Conservation (phyloP, 2,113 vertebrate genomes). For the Prunella fulvescens region DNA sequence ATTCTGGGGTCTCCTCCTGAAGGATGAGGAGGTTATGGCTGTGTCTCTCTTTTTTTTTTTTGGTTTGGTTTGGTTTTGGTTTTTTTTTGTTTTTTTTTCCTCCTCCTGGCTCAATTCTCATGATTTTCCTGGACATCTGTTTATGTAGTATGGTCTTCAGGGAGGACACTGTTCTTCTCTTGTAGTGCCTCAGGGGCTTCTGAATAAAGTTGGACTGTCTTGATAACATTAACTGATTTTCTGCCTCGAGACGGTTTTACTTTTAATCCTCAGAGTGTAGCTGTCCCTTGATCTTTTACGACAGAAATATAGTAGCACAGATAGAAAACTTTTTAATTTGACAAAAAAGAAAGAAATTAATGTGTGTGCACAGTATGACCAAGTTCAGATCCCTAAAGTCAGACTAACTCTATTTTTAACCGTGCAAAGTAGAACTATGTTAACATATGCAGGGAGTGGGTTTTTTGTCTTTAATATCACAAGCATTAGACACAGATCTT, state of each 20-base stretch:
- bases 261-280: not conserved
- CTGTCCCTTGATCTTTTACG: not conserved
- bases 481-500: conserved; percentile 3
- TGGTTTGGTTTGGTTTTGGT: too few species aligned
- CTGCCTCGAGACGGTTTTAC: not conserved
- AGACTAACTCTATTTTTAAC: conserved; percentile 15
- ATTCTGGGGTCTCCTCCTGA: not conserved
- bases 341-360: not conserved
- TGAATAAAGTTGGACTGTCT: not conserved
- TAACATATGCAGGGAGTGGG: not conserved
- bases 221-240: not conserved
- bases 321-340: not conserved
- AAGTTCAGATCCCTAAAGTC: conserved; percentile 17
- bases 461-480: not conserved
- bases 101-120: not conserved
- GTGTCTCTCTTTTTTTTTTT: not conserved
- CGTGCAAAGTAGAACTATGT: not conserved
- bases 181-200: not conserved
- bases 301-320: not conserved
- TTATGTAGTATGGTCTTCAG: not conserved
- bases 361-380: not conserved
- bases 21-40: not conserved
- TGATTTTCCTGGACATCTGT: not conserved
- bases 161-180: not conserved
- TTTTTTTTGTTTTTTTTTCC: not conserved